Evolutionary conservation across 2,797 vertebrate genomes (phyloP).

Genomic region (Poecilia picta): DNA sequence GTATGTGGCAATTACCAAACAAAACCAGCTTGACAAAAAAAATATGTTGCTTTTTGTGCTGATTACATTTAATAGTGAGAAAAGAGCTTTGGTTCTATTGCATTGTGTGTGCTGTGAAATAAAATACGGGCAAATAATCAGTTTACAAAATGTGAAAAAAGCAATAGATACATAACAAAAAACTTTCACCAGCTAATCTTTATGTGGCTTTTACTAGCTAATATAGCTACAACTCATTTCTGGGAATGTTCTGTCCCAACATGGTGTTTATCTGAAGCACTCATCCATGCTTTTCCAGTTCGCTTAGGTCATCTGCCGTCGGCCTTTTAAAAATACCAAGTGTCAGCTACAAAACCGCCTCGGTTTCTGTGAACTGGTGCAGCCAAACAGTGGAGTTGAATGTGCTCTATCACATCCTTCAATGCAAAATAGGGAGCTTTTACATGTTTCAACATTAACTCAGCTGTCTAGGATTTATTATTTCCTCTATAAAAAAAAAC

Average conservation of each 20-base stretch:
- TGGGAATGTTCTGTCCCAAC: slow-evolving; percentile 1
- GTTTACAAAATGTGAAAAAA: background rate
- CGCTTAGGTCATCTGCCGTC: slow-evolving; percentile 11
- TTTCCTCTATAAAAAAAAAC: background rate
- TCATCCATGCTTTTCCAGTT: slow-evolving; percentile 3
- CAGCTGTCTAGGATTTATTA: background rate
- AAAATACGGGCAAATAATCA: background rate
- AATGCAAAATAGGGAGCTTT: background rate
- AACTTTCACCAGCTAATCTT: background rate
- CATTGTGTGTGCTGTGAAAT: background rate
- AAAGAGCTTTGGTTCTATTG: background rate
- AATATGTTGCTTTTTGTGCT: background rate
- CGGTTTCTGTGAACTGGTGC: slow-evolving; percentile 9
- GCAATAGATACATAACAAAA: background rate
- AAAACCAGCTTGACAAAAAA: background rate
- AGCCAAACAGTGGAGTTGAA: background rate
- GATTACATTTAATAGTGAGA: background rate
- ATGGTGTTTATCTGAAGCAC: background rate
- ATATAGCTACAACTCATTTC: background rate
- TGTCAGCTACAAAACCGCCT: slow-evolving; percentile 14
- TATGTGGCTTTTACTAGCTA: background rate
- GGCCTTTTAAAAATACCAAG: slow-evolving; percentile 40
- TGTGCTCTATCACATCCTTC: background rate
- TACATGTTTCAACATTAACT: background rate
- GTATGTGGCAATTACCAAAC: background rate